Percentiles rank a stretch among this genome's conserved stretches.
These are phyloP conservation scores for Chondrilla cf. caribensis DNA, from an alignment of 37 sponge, comb jelly and placozoan species.

Conservation along the genomic window DNA sequence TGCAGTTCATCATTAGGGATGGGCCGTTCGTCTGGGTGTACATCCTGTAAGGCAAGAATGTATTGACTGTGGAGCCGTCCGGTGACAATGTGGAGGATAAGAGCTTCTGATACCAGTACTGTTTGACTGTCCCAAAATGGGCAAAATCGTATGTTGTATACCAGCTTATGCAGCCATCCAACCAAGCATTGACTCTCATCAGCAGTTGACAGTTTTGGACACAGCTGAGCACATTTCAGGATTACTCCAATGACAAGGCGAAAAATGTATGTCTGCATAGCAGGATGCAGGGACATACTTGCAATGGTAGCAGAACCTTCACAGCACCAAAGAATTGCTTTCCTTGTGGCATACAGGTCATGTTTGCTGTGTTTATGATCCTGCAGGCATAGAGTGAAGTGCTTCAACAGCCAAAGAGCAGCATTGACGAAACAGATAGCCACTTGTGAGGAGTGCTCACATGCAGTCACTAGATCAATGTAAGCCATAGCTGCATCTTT, in stretches of 20 bases:
- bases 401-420: slow-evolving; percentile 51
- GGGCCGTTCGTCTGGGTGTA: neutral
- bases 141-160: slow-evolving; percentile 34
- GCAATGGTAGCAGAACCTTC: slow-evolving; percentile 14
- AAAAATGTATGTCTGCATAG: slow-evolving; percentile 58
- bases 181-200: slow-evolving; percentile 28
- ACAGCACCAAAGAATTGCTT: neutral
- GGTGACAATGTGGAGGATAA: slow-evolving; percentile 39
- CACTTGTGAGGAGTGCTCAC: slow-evolving; percentile 56
- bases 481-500: slow-evolving; percentile 50
- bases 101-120: slow-evolving; percentile 59
- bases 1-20: slow-evolving; percentile 34
- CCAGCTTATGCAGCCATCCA: neutral
- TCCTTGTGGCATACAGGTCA: slow-evolving; percentile 33
- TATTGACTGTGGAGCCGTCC: slow-evolving; percentile 35
- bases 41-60: slow-evolving; percentile 21
- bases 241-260: slow-evolving; percentile 26
- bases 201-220: neutral
- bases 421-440: slow-evolving; percentile 49
- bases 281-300: slow-evolving; percentile 40
- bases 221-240: slow-evolving; percentile 9
- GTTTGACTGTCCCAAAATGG: slow-evolving; percentile 65
- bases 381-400: neutral
- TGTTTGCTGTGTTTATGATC: neutral
- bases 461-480: slow-evolving; percentile 47